A percentile compares a stretch with the other conserved stretches of the same genome.
phyloP scores from a whole-genome alignment of 2,888 invertebrate species.

The Selenia dentaria region DNA sequence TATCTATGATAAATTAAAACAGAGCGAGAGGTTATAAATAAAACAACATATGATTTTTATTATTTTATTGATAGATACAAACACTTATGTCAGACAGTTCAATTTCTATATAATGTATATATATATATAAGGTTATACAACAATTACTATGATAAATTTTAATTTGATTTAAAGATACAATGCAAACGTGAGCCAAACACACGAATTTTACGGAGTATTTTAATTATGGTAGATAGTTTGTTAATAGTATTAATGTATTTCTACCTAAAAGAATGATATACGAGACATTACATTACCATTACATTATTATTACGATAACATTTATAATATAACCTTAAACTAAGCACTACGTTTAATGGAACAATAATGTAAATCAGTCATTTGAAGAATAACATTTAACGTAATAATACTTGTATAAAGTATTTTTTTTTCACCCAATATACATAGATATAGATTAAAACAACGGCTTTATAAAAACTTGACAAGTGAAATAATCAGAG shows the following conservation, averaged over 20 bases:
- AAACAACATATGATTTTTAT: slow-evolving; percentile 37
- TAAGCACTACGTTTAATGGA: slow-evolving; percentile 57
- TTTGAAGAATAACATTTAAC: slow-evolving; percentile 59
- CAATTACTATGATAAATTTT: neutral
- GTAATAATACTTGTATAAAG: slow-evolving; percentile 28
- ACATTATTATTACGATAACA: slow-evolving; percentile 45
- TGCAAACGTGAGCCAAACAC: neutral
- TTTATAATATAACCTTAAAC: slow-evolving; percentile 53
- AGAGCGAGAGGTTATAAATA: slow-evolving; percentile 26
- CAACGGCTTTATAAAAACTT: too few relatives aligned
- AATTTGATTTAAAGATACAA: neutral
- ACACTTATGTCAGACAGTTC: slow-evolving; percentile 54
- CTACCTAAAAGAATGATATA: slow-evolving; percentile 5
- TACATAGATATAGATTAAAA: too few relatives aligned
- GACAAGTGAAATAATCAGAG: too few relatives aligned
- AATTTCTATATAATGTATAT: slow-evolving; percentile 5
- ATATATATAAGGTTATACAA: neutral
- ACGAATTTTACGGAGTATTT: too few relatives aligned
- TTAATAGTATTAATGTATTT: neutral
- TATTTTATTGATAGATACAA: slow-evolving; percentile 56
- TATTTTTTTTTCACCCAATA: neutral
- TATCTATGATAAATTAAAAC: too few relatives aligned
- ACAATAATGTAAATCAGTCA: slow-evolving; percentile 74
- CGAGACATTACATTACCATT: neutral
- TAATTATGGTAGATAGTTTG: too few relatives aligned